Conservation (phyloP, 2,113 vertebrate species). For the Pluvialis apricaria region DNA sequence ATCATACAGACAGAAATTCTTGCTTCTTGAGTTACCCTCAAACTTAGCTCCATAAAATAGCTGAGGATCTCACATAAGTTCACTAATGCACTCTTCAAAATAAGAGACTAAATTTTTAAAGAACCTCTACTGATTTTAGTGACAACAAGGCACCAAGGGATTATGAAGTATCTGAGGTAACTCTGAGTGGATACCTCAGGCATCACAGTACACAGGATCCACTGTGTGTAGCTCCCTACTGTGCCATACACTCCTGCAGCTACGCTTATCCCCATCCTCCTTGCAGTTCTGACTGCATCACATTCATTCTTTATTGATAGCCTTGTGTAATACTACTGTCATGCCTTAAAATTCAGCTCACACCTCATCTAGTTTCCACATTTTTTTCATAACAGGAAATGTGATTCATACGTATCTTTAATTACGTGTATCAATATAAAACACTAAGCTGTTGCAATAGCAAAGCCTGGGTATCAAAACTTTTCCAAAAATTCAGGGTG, state of each 20-base stretch:
- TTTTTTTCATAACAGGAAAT: slow-evolving; percentile 45
- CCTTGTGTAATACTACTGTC: background rate
- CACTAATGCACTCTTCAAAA: background rate
- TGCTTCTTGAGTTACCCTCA: background rate
- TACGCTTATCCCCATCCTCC: background rate
- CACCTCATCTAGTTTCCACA: slow-evolving; percentile 18
- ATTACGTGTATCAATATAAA: background rate
- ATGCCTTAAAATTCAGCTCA: slow-evolving; percentile 17
- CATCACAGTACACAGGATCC: background rate
- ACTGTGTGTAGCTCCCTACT: background rate
- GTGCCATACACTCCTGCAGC: background rate
- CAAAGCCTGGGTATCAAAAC: background rate
- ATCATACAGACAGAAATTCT: background rate
- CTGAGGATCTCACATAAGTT: background rate
- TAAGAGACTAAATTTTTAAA: background rate
- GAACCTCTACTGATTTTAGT: background rate
- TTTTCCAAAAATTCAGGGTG: background rate
- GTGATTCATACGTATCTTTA: slow-evolving; percentile 21
- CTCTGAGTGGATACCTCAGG: background rate
- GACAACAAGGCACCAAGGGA: background rate
- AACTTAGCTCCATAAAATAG: background rate
- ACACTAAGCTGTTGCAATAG: background rate
- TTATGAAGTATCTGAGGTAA: background rate
- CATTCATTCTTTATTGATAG: background rate
- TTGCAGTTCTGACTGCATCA: background rate